phyloP scores from a whole-genome alignment of 2,113 vertebrate genomes.

The Meles meles region DNA sequence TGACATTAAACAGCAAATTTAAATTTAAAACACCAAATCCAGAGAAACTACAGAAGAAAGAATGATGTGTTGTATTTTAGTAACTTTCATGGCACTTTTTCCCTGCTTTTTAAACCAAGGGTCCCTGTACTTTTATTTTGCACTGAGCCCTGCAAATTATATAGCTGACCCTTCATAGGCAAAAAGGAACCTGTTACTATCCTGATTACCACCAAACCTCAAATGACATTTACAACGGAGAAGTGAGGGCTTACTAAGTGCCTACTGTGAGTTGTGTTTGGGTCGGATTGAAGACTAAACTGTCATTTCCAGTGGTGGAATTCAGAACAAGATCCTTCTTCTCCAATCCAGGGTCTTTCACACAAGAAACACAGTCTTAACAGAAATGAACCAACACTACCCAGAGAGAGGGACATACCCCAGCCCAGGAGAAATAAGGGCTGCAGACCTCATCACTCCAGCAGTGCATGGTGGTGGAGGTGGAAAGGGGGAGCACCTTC shows the following conservation, averaged over 20 bases:
- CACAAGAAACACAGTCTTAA: not conserved
- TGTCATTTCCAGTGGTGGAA: not conserved
- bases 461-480: not conserved
- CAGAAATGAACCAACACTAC: not conserved
- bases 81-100: not conserved
- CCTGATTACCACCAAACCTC: not conserved
- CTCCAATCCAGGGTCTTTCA: not conserved
- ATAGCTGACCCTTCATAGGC: not conserved
- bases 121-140: not conserved
- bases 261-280: not conserved
- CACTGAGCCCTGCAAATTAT: not conserved
- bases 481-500: not conserved
- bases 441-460: not conserved
- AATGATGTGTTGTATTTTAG: constrained; percentile 18
- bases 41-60: not conserved
- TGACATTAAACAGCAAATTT: not conserved
- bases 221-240: not conserved
- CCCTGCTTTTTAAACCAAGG: constrained; percentile 7
- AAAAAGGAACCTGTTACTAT: not conserved
- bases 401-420: not conserved
- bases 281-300: not conserved
- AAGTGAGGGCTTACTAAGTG: not conserved
- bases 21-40: not conserved
- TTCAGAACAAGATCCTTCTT: not conserved
- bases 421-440: not conserved